Evolutionary conservation across 2,797 vertebrate genomes (phyloP), one percentile per base, ranked within the genome.

Genomic region (Loriculus beryllinus): DNA sequence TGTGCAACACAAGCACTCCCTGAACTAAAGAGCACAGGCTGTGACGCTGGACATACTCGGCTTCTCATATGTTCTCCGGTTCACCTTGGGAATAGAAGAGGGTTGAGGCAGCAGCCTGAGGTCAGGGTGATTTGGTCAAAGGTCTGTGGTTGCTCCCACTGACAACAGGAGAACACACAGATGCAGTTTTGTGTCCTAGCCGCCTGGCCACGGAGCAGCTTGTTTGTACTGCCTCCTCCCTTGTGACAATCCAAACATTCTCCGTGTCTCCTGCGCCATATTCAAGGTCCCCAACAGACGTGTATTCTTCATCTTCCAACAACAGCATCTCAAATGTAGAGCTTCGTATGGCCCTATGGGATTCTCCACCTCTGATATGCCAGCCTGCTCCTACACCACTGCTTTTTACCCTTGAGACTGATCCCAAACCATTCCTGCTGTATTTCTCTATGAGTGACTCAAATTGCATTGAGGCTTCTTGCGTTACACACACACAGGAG

Each of bases 211-310:
- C n/a, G 35, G 77, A 81, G 52, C 1, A 3, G 57, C 74, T 93
- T 88, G 85, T 91, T 92, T 94, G 21, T 90, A 75, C 45, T 40
- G 43, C 28, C 90, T 93, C 82, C 82, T 95, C 92, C 95, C 92
- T 83, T 86, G 74, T 81, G 93, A 57, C 96, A 86, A 94, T 88
- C 86, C 91, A 96, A 91, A 91, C 82, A 63, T 12, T 31, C 72
- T 84, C 79, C 11, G 0, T 31, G 20, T 64, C 82, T 93, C 87
- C 85, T 86, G 45, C 1, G 1, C 70, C 60, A 28, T 6, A 78
- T 49, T 90, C 90, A 48, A 79, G 86, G 93, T 82, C 77, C 54
- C 54, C 45, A 31, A 43, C 87, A 84, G 88, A 47, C 15, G 0
- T 47, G 59, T 43, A 28, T 59, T 87, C 76, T 75, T 81, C 31